These are phyloP conservation scores for Campylorhamphus procurvoides DNA, from an alignment of 2,113 vertebrate genomes.

Conservation along the genomic window DNA sequence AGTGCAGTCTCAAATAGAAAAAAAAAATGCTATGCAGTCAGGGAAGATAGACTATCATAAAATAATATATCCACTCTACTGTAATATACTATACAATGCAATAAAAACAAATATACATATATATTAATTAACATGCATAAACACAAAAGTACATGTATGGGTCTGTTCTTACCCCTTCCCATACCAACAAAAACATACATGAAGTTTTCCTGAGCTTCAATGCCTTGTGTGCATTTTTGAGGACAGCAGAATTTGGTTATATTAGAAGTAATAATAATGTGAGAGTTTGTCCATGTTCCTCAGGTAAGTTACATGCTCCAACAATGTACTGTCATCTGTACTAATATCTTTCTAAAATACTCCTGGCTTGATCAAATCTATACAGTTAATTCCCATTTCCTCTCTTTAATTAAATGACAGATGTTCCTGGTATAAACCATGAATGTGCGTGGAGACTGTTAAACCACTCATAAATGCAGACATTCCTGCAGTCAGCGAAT, in stretches of 20 bases:
- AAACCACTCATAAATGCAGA: constrained; percentile 17
- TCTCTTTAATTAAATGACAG: constrained; percentile 18
- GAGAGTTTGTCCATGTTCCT: neutral
- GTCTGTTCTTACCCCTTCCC: neutral
- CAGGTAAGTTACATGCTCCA: neutral
- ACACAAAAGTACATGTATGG: neutral
- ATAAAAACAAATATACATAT: neutral
- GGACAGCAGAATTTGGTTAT: neutral
- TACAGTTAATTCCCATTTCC: neutral
- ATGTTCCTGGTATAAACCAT: neutral
- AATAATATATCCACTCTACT: neutral
- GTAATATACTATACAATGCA: neutral
- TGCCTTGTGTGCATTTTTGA: neutral
- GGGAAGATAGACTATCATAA: neutral
- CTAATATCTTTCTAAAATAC: neutral
- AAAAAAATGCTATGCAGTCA: neutral
- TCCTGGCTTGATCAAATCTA: neutral
- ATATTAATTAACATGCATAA: neutral
- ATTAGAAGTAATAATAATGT: neutral
- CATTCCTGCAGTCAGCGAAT: constrained; percentile 3
- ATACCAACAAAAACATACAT: neutral
- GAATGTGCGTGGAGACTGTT: neutral
- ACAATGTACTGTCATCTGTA: neutral
- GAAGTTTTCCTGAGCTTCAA: neutral
- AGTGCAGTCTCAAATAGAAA: neutral